These are phyloP conservation scores for Andrena flavipes DNA, from an alignment of 2,888 invertebrate genomes.

Conservation along the genomic window DNA sequence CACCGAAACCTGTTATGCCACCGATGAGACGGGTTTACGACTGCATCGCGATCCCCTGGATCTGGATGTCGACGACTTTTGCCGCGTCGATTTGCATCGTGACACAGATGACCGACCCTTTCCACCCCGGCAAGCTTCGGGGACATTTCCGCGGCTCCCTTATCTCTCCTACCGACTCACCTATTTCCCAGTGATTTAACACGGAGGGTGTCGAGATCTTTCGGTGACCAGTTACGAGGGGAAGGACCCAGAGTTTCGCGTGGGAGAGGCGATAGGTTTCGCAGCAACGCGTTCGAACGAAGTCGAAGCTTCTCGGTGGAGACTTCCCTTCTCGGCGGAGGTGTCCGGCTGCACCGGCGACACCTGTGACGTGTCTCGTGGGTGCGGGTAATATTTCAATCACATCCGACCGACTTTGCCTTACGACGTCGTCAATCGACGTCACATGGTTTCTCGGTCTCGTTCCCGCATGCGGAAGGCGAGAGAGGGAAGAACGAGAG, in stretches of 20 bases:
- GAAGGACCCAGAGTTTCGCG: no score
- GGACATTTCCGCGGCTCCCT: not conserved
- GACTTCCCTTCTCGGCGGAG: not conserved
- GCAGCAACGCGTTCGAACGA: no score
- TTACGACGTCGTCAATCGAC: conserved; percentile 69
- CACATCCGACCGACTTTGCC: conserved; percentile 59
- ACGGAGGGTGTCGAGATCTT: no score
- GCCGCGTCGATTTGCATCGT: conserved; percentile 63
- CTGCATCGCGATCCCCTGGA: conserved; percentile 64
- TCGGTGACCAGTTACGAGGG: no score
- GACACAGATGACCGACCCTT: conserved; percentile 57
- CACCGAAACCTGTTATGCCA: conserved; percentile 74
- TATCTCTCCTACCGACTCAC: not conserved
- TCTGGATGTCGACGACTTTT: conserved; percentile 69
- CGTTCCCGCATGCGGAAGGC: not conserved
- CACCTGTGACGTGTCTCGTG: conserved; percentile 9
- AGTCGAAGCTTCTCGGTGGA: not conserved
- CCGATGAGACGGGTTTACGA: conserved; percentile 72
- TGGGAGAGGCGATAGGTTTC: no score
- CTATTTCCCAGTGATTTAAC: not conserved
- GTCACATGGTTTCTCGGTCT: conserved; percentile 45
- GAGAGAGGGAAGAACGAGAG: not conserved
- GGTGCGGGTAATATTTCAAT: conserved; percentile 40
- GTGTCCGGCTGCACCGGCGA: not conserved
- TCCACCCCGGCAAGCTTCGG: not conserved